phyloP scores from a whole-genome alignment of 2,113 vertebrate species.

The Ictidomys tridecemlineatus region DNA sequence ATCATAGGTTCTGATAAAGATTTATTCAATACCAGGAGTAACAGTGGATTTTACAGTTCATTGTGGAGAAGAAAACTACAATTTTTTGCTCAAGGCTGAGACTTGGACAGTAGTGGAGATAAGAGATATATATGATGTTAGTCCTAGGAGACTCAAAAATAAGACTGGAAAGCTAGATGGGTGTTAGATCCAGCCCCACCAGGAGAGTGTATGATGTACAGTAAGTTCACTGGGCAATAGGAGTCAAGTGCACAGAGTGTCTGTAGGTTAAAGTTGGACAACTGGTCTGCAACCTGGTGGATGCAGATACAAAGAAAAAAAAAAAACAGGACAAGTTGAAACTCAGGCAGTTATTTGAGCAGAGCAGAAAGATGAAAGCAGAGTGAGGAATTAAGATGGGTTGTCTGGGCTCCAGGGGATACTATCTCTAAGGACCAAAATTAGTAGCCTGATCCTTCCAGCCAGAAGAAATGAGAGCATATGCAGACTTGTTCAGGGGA shows the following conservation, averaged over 20 bases:
- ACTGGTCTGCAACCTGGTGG: background rate
- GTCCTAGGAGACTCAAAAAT: background rate
- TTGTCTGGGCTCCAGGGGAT: background rate
- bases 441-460: background rate
- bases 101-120: background rate
- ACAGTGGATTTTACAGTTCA: constrained; percentile 9
- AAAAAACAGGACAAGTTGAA: background rate
- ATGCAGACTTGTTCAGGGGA: background rate
- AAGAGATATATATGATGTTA: background rate
- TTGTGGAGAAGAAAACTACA: background rate
- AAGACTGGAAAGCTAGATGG: background rate
- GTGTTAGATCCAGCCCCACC: background rate
- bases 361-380: background rate
- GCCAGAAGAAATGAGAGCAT: constrained; percentile 2
- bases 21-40: background rate
- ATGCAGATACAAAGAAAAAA: background rate
- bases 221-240: background rate
- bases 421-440: background rate
- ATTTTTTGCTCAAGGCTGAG: background rate
- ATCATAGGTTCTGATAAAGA: background rate
- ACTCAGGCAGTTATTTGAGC: background rate
- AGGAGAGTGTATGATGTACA: no score
- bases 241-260: background rate
- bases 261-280: background rate
- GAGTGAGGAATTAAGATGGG: background rate